phyloP scores from a whole-genome alignment of 2,797 vertebrate genomes.

The Ptychadena robeensis region DNA sequence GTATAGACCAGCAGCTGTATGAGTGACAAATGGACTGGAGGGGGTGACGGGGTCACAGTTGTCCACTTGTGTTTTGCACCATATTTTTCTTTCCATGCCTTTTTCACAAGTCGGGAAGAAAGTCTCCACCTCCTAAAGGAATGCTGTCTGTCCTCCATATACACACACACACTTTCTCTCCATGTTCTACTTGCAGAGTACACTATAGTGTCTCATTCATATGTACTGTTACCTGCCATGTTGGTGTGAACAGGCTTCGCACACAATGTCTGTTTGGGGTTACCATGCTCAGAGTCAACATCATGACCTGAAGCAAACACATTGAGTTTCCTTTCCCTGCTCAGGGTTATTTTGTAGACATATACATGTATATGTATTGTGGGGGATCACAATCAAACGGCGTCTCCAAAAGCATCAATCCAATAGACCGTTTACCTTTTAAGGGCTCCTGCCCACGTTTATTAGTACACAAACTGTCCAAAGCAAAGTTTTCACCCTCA shows the following conservation, averaged over 20 bases:
- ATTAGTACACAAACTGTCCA: too few relatives aligned
- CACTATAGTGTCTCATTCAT: slow-evolving; percentile 9
- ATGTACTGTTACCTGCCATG: neutral
- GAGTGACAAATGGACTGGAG: slow-evolving; percentile 43
- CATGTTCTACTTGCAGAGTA: neutral
- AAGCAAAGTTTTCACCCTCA: too few relatives aligned
- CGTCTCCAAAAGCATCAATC: too few relatives aligned
- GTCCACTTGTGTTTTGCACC: slow-evolving; percentile 50
- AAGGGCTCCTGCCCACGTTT: too few relatives aligned
- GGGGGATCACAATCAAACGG: too few relatives aligned
- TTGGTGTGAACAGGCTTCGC: neutral
- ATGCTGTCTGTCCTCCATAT: slow-evolving; percentile 6
- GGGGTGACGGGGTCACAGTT: slow-evolving; percentile 46
- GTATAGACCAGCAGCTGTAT: slow-evolving; percentile 42
- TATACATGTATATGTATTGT: neutral
- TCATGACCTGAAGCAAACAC: neutral
- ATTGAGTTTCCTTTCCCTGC: neutral
- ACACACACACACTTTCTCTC: slow-evolving; percentile 26
- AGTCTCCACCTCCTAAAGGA: slow-evolving; percentile 40
- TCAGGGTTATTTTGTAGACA: neutral
- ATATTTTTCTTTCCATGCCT: slow-evolving; percentile 27
- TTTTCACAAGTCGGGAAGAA: slow-evolving; percentile 48
- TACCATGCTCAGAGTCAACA: neutral
- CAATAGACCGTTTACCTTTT: too few relatives aligned
- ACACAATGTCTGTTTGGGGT: neutral